Percentiles rank a stretch among this genome's conserved stretches.
These are phyloP conservation scores for Caligus rogercresseyi DNA, from an alignment of 1,140 invertebrate genomes.

Conservation along the genomic window DNA sequence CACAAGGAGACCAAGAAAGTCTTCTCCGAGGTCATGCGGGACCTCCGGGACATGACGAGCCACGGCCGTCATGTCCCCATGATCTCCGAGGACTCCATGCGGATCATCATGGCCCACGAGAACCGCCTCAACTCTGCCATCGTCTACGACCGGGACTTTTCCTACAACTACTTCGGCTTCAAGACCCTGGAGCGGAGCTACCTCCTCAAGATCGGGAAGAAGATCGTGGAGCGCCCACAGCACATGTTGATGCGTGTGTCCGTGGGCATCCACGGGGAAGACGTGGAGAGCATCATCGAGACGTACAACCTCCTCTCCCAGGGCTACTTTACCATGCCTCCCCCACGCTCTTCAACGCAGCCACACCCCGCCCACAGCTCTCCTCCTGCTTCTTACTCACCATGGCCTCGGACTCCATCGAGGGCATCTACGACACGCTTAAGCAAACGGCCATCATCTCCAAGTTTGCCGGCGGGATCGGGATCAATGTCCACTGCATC, in stretches of 20 bases:
- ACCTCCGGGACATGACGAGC: constrained; percentile 55
- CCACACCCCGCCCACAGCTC: constrained; percentile 41
- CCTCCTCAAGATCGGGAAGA: constrained; percentile 76
- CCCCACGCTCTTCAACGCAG: constrained; percentile 89
- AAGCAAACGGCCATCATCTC: constrained; percentile 90
- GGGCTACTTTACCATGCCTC: constrained; percentile 96
- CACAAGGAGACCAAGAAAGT: constrained; percentile 89
- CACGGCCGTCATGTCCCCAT: constrained; percentile 52
- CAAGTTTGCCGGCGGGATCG: constrained; percentile 93
- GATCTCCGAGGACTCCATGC: constrained; percentile 63
- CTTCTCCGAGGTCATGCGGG: constrained; percentile 77
- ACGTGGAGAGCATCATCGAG: constrained; percentile 81
- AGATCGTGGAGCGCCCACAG: constrained; percentile 88
- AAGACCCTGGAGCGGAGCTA: constrained; percentile 94
- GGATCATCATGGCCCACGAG: constrained; percentile 66
- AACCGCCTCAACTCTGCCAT: constrained; percentile 84
- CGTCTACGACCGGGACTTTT: constrained; percentile 91
- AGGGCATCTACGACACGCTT: constrained; percentile 90
- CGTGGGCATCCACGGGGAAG: constrained; percentile 85
- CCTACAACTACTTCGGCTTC: constrained; percentile 97
- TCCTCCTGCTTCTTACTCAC: constrained; percentile 79
- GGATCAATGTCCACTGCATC: constrained; percentile 90
- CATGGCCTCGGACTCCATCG: constrained; percentile 90
- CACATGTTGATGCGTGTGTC: constrained; percentile 97
- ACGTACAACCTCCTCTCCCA: constrained; percentile 93